phyloP scores from a whole-genome alignment of 1,140 invertebrate genomes.

The Trinorchestia longiramus region DNA sequence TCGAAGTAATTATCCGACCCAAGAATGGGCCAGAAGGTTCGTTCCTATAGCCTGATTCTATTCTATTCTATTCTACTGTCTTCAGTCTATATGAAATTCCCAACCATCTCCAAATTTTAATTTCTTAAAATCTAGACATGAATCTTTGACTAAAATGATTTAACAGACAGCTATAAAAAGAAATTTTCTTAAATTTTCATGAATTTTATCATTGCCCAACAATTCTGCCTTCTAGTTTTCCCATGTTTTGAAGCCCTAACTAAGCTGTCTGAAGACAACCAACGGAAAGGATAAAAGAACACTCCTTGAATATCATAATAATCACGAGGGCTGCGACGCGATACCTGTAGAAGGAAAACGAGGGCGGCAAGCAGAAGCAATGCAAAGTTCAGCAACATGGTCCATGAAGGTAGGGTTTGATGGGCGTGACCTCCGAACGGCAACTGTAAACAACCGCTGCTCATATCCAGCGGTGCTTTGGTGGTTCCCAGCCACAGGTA shows the following conservation, averaged over 20 bases:
- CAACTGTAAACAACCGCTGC: neutral
- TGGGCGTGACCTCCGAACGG: neutral
- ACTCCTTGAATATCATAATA: neutral
- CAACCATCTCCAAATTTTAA: neutral
- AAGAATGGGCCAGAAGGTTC: too few relatives aligned
- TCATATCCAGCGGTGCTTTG: neutral
- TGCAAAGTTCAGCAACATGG: neutral
- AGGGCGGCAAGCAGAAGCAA: neutral
- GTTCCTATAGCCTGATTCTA: too few relatives aligned
- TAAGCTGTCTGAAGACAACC: neutral
- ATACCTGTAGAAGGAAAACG: neutral
- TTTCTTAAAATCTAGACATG: neutral
- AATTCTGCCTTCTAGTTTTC: too few relatives aligned
- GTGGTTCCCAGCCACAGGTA: neutral
- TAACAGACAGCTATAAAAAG: neutral
- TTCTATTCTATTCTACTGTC: too few relatives aligned
- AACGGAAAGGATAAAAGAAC: neutral
- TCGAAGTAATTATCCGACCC: too few relatives aligned
- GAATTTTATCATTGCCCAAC: too few relatives aligned
- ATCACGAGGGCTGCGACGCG: neutral
- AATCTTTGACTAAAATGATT: neutral
- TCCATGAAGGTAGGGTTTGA: neutral
- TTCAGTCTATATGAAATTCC: neutral
- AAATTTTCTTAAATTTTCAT: neutral
- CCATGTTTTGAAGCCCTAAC: neutral